Base-by-base conservation (phyloP, 2,888 invertebrate species). In the Cryptocephalus moraei region DNA sequence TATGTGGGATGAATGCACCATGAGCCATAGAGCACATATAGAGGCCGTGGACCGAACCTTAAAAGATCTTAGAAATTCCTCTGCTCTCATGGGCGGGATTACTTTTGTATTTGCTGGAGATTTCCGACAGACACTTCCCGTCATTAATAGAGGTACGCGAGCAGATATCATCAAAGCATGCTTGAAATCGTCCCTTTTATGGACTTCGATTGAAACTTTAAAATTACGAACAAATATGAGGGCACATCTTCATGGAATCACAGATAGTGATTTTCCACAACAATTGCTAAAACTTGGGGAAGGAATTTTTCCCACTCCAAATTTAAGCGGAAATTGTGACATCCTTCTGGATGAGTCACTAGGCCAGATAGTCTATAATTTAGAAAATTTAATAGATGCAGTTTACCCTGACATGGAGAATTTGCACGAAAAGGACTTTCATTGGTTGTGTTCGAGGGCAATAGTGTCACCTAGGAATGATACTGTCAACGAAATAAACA, bases 41-140 rank as follows among this genome's bases (percentile, higher is more conserved):
- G 34, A 34, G n/a, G 34, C 34, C n/a, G 34, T 46, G 6, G 41
- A 46, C 9, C 32, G 46, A 46, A 40, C 33, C 4, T 32, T 46
- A 1, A 1, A 33, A 34, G 46, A 41, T 32, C 40, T 46, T 2
- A 36, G 41, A 10, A 14, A 8, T 14, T 33, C 36, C 31, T 22
- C 40, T 8, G 9, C 32, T 39, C 47, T 48, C 4, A 48, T 51
- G 39, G 52, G 45, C 9, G 46, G 47, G 8, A 36, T 33, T 36
- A 32, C 42, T n/a, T 32, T 51, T 9, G 10, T 51, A 12, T 33
- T 50, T 1, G 44, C 44, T 1, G 49, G 52, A 34, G 52, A 51
- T 14, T 50, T 48, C 14, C 40, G 51, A 6, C 49, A 49, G 47
- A 51, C 41, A 11, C 38, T 51, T 12, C 51, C 51, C 22, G 46